phyloP scores from a whole-genome alignment of 2,888 invertebrate genomes.

The Caenorhabditis panamensis region DNA sequence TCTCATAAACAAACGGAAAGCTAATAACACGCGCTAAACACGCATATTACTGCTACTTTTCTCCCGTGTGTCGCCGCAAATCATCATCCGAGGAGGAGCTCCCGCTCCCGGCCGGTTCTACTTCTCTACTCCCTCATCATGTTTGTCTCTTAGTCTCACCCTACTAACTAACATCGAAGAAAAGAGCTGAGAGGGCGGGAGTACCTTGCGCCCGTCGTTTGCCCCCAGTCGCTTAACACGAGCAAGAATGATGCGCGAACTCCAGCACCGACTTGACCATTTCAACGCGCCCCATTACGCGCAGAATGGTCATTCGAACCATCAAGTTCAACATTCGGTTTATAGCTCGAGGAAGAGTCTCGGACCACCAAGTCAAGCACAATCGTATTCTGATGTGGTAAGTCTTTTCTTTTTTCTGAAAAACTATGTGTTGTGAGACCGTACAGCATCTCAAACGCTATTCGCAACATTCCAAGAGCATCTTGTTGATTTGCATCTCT shows the following conservation, averaged over 20 bases:
- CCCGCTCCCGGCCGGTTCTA: slow-evolving; percentile 24
- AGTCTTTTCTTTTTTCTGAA: slow-evolving; percentile 50
- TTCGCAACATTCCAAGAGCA: slow-evolving; percentile 22
- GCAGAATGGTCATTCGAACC: slow-evolving; percentile 35
- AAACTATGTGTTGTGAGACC: slow-evolving; percentile 2
- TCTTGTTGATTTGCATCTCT: slow-evolving; percentile 34
- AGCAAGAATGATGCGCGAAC: slow-evolving; percentile 69
- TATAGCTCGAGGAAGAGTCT: slow-evolving; percentile 69
- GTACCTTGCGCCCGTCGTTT: slow-evolving; percentile 16
- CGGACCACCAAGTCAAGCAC: slow-evolving; percentile 69
- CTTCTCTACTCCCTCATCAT: not conserved
- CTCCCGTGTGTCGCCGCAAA: slow-evolving; percentile 34
- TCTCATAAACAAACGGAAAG: slow-evolving; percentile 32
- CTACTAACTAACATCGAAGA: slow-evolving; percentile 9
- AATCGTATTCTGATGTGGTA: slow-evolving; percentile 70
- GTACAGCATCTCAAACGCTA: not conserved
- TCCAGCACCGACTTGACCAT: slow-evolving; percentile 69
- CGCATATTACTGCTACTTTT: slow-evolving; percentile 46
- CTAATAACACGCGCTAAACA: slow-evolving; percentile 56
- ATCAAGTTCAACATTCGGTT: slow-evolving; percentile 57
- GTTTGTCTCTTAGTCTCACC: slow-evolving; percentile 3
- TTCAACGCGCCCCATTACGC: slow-evolving; percentile 48
- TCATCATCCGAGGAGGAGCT: slow-evolving; percentile 31
- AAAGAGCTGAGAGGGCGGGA: slow-evolving; percentile 49
- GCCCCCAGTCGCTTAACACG: not conserved